Conservation (phyloP, 2,888 invertebrate genomes). For the Cheilosia scutellata region DNA sequence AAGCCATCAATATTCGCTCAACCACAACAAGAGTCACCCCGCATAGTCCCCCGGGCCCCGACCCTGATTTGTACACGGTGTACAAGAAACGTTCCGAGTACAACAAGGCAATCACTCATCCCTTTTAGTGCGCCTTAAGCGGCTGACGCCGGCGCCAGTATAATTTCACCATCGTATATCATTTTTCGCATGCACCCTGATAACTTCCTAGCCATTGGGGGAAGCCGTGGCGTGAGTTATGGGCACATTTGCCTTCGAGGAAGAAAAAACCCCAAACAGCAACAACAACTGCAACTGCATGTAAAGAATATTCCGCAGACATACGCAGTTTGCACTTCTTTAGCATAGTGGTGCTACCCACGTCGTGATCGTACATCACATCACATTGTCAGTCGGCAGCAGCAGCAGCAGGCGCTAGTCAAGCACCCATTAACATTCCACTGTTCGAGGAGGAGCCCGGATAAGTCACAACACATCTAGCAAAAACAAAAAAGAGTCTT, state of each 20-base stretch:
- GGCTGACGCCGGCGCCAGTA: constrained; percentile 73
- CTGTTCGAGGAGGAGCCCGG: constrained; percentile 56
- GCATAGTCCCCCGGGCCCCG: neutral
- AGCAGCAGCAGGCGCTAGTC: constrained; percentile 59
- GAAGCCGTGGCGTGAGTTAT: constrained; percentile 68
- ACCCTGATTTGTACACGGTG: neutral
- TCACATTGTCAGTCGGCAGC: constrained; percentile 68
- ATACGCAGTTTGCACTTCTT: constrained; percentile 70
- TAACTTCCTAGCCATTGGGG: constrained; percentile 60
- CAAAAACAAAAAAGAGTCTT: constrained; percentile 49
- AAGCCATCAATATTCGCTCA: constrained; percentile 61
- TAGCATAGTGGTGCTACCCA: constrained; percentile 63
- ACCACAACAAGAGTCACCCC: constrained; percentile 47
- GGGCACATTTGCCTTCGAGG: constrained; percentile 52
- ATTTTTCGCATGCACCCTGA: constrained; percentile 72
- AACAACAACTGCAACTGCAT: constrained; percentile 35
- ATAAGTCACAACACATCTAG: constrained; percentile 74
- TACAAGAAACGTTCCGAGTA: constrained; percentile 41
- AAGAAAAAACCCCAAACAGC: constrained; percentile 34
- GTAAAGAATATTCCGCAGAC: constrained; percentile 36
- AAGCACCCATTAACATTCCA: constrained; percentile 75
- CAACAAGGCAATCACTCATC: constrained; percentile 73
- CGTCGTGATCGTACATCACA: constrained; percentile 75
- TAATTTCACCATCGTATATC: constrained; percentile 72
- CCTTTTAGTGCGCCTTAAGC: constrained; percentile 72